Conservation (phyloP, 2,888 invertebrate species). For the Endotricha flammealis region DNA sequence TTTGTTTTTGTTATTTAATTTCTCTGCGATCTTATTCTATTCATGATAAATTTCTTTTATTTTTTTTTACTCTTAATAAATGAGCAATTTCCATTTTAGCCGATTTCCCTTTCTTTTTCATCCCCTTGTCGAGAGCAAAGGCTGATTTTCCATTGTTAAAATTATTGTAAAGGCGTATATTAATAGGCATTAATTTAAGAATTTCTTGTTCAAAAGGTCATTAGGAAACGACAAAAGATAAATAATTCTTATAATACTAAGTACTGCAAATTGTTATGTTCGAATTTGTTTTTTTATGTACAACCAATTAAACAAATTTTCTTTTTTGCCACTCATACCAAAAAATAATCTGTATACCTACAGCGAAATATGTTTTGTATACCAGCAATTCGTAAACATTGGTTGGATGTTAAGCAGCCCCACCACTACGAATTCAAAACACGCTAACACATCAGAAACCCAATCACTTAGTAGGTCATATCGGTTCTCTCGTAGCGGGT, state of each 20-base stretch:
- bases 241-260: too few relatives aligned
- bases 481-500: conserved; percentile 56
- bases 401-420: conserved; percentile 44
- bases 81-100: background rate
- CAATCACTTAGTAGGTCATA: conserved; percentile 77
- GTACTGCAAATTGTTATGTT: too few relatives aligned
- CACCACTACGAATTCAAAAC: conserved; percentile 63
- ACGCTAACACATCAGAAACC: conserved; percentile 60
- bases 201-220: too few relatives aligned
- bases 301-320: background rate
- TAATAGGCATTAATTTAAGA: too few relatives aligned
- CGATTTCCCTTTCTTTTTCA: background rate
- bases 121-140: background rate
- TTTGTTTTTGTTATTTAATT: conserved; percentile 33
- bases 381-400: conserved; percentile 70
- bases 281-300: too few relatives aligned
- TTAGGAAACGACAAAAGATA: too few relatives aligned
- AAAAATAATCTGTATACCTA: too few relatives aligned
- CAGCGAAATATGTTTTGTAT: conserved; percentile 46
- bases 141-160: background rate
- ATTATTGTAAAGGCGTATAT: background rate
- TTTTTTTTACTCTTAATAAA: conserved; percentile 13
- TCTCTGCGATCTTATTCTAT: conserved; percentile 32
- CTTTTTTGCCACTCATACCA: too few relatives aligned
- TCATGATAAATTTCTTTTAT: conserved; percentile 23